A percentile compares a stretch with the other conserved stretches of the same genome.
phyloP scores from a whole-genome alignment of 2,113 vertebrate genomes.

The Phainopepla nitens region DNA sequence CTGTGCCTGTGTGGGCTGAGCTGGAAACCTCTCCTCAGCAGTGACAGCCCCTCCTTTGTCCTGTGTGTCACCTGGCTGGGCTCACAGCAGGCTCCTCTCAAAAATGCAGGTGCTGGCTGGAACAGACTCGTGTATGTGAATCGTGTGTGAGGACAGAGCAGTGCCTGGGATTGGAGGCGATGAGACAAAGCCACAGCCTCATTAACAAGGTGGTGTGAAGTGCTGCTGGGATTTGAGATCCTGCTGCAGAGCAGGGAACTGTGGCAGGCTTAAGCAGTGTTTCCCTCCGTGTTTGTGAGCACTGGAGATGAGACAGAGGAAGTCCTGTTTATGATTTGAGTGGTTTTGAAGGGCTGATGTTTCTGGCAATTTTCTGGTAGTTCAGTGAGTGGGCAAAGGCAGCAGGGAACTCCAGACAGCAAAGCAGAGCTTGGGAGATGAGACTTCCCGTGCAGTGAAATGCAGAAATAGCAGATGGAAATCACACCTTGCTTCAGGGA shows the following conservation, averaged over 20 bases:
- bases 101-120: neutral
- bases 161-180: fast-evolving
- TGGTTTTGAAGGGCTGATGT: neutral
- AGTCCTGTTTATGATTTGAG: neutral
- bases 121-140: neutral
- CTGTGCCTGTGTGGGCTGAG: neutral
- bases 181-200: neutral
- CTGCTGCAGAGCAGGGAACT: neutral
- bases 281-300: neutral
- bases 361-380: neutral
- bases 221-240: neutral
- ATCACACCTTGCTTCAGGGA: neutral
- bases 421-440: neutral
- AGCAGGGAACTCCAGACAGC: neutral
- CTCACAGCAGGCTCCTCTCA: neutral
- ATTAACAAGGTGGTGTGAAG: no score
- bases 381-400: neutral
- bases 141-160: neutral
- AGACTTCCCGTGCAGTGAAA: neutral
- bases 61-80: neutral
- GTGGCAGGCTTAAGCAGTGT: neutral
- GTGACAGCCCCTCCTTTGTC: neutral
- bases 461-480: neutral
- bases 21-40: neutral
- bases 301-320: neutral